Evolutionary conservation across 2,888 invertebrate genomes (phyloP), one percentile per base, ranked within the genome.

Genomic region (Criorhina ranunculi): DNA sequence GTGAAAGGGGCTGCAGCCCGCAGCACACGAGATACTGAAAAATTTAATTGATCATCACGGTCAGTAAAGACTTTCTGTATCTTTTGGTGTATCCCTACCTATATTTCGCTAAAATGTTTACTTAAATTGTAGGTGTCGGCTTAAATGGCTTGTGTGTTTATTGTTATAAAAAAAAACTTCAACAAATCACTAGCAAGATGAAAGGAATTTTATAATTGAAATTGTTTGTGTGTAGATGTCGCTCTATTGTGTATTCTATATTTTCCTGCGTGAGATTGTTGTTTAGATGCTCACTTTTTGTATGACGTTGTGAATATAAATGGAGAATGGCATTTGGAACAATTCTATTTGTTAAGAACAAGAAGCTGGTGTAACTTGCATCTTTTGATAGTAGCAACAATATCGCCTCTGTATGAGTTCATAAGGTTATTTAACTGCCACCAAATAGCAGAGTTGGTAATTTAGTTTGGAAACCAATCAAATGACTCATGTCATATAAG

Each of bases 41-140:
- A 59, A 15, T 59, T 67, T 73, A 80, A 80, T 67, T 66, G 53
- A 42, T 67, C 44, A 51, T 49, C 78, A 64, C 70, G 72, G 79
- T 59, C 59, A 66, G 42, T 19, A 11, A 8, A 17, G 12, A 7
- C 40, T 42, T 44, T 46, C 9, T 53, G n/a, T 31, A 53, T 42
- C 29, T 46, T 40, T 64, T 49, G 49, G 35, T 49, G 11, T 24
- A 24, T 24, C 15, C 8, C 37, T 19, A 24, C 12, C 40, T 59
- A 19, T 59, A 19, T 46, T 42, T 42, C 12, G 29, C 19, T 31
- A 17, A 44, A 44, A 53, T 53, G 15, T 31, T 31, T 53, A 53
- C 31, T 53, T 53, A 42, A 24, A 42, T 60, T 42, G 17, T 15
- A 35, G 17, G n/a, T 46, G 24, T 5, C 8, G 19, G 24, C 11